These are phyloP conservation scores for Mycetomoellerius zeteki DNA, from an alignment of 1,140 invertebrate genomes.

Conservation along the genomic window DNA sequence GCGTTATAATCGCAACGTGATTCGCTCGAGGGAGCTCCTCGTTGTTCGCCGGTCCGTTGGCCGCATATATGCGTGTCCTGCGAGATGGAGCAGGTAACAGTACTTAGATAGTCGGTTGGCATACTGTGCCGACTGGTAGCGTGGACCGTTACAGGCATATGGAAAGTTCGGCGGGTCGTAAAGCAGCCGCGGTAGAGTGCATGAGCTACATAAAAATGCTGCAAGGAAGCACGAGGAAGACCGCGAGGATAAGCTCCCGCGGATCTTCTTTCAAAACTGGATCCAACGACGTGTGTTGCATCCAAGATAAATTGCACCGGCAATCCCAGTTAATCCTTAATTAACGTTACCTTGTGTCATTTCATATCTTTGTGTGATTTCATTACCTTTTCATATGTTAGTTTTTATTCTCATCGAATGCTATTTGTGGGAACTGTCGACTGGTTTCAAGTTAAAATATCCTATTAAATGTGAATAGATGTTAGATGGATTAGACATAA, in stretches of 20 bases:
- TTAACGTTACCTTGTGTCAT: neutral
- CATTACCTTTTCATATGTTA: neutral
- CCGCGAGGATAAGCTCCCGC: neutral
- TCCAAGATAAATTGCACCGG: constrained; percentile 11
- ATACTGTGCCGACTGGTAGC: constrained; percentile 75
- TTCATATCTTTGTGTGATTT: neutral
- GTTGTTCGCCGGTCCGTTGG: constrained; percentile 56
- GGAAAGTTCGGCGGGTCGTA: constrained; percentile 76
- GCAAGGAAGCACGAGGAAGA: neutral
- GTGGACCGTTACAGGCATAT: constrained; percentile 77
- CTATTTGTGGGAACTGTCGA: constrained; percentile 5
- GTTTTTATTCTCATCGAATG: neutral
- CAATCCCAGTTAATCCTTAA: neutral
- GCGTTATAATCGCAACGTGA: constrained; percentile 34
- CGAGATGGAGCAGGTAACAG: constrained; percentile 76
- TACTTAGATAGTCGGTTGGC: constrained; percentile 73
- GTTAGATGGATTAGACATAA: neutral
- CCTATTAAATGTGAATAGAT: neutral
- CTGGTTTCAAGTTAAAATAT: neutral
- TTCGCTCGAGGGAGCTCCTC: constrained; percentile 44
- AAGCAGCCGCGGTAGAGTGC: constrained; percentile 33
- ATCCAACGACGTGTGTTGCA: neutral
- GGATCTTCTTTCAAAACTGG: constrained; percentile 19
- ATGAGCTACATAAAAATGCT: constrained; percentile 32
- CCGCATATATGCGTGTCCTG: constrained; percentile 50